Conservation (phyloP, 2,797 vertebrate species). For the Cichlasoma orientale region DNA sequence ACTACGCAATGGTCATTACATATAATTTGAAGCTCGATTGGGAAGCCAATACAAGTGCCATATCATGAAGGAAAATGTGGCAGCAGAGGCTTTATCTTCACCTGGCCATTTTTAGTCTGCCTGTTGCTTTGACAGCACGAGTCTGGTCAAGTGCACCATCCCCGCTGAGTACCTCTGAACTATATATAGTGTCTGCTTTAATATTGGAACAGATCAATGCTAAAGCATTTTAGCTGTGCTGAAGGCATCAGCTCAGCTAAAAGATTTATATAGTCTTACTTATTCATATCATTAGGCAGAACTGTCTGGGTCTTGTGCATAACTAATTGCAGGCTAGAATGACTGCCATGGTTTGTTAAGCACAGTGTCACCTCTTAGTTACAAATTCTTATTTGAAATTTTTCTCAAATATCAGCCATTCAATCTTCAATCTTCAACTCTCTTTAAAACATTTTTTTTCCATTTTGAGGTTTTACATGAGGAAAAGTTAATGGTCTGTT, state of each 20-base stretch:
- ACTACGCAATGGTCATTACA: neutral
- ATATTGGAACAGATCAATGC: constrained; percentile 50
- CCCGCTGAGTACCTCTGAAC: constrained; percentile 14
- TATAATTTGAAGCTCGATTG: neutral
- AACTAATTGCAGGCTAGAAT: constrained; percentile 18
- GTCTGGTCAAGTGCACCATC: constrained; percentile 19
- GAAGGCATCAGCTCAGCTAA: constrained; percentile 30
- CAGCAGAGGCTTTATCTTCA: neutral
- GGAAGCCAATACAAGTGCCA: neutral
- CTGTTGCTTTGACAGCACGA: constrained; percentile 28
- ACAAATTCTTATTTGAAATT: constrained; percentile 5
- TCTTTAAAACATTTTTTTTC: neutral
- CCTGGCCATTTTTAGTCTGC: neutral
- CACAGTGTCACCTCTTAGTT: constrained; percentile 9
- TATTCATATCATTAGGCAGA: constrained; percentile 18
- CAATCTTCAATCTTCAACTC: neutral
- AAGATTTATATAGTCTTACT: constrained; percentile 29
- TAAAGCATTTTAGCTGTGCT: constrained; percentile 44
- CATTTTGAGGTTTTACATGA: neutral
- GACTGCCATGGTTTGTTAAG: constrained; percentile 8
- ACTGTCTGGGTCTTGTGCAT: constrained; percentile 21
- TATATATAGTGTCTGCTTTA: constrained; percentile 23
- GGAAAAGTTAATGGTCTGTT: neutral
- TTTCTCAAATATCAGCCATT: constrained; percentile 20
- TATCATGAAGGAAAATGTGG: neutral